Evolutionary conservation across 2,113 vertebrate species (phyloP).

Genomic region (Leptodactylus fuscus): DNA sequence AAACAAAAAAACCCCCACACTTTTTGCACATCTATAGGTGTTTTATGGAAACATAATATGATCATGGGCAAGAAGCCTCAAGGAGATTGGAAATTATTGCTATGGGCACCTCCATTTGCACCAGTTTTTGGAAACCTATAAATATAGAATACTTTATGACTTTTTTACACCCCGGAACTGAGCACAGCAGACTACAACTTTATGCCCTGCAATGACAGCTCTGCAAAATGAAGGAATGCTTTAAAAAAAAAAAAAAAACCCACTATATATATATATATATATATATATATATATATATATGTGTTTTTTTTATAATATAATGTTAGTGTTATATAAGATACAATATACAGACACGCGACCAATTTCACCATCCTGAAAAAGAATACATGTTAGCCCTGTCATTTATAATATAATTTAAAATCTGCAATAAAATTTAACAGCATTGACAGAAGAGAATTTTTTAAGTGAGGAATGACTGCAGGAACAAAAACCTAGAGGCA

Average conservation of each 20-base stretch:
- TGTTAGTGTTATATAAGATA: too few species aligned
- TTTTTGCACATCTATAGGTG: too few species aligned
- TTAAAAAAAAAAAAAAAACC: not conserved
- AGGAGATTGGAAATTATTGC: not conserved
- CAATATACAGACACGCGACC: slow-evolving; percentile 1
- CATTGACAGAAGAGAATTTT: not conserved
- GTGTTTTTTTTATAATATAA: too few species aligned
- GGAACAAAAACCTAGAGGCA: not conserved
- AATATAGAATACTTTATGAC: not conserved
- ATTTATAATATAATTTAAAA: slow-evolving; percentile 40
- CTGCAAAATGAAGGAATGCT: not conserved
- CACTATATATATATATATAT: too few species aligned
- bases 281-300: too few species aligned
- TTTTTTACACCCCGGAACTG: not conserved
- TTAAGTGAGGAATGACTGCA: not conserved
- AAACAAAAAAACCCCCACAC: too few species aligned
- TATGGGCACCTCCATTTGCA: not conserved
- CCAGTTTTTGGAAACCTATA: not conserved
- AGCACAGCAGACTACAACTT: not conserved
- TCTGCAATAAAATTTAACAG: slow-evolving; percentile 38
- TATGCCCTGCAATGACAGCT: not conserved
- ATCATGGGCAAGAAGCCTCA: not conserved
- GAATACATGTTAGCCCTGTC: slow-evolving; percentile 53
- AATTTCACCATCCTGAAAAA: slow-evolving; percentile 12
- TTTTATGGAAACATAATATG: too few species aligned